Conservation (phyloP, 2,888 invertebrate genomes). For the Zaprionus lineosus region DNA sequence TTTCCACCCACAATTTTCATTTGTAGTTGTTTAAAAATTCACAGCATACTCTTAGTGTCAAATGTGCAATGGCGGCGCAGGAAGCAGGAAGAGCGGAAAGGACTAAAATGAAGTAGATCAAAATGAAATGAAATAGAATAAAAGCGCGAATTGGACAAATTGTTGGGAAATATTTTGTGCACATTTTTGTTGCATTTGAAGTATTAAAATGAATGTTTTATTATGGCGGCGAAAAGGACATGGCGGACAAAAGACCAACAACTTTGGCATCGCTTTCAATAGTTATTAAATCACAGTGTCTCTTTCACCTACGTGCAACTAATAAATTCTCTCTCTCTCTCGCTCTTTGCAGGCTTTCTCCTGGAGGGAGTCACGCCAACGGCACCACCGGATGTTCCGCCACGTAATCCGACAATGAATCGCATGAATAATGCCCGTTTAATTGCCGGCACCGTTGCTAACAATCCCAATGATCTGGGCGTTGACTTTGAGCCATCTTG, state of each 20-base stretch:
- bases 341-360: constrained; percentile 88
- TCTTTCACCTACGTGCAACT: no score
- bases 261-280: no score
- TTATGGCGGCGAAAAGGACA: background rate
- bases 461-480: constrained; percentile 88
- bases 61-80: constrained; percentile 32
- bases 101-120: background rate
- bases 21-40: constrained; percentile 60
- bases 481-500: constrained; percentile 94
- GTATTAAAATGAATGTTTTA: constrained; percentile 35
- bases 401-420: constrained; percentile 95
- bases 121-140: background rate
- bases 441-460: constrained; percentile 86
- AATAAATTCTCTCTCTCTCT: constrained; percentile 5
- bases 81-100: background rate
- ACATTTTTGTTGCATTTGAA: constrained; percentile 26
- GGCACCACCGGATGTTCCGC: constrained; percentile 94
- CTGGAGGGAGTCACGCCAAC: constrained; percentile 89
- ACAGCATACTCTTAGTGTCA: constrained; percentile 52
- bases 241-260: no score
- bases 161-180: constrained; percentile 13
- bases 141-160: constrained; percentile 3
- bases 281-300: no score
- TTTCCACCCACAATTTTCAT: constrained; percentile 19
- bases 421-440: constrained; percentile 95